Base-by-base conservation (phyloP, 2,888 invertebrate species). In the Resseliella maxima region DNA sequence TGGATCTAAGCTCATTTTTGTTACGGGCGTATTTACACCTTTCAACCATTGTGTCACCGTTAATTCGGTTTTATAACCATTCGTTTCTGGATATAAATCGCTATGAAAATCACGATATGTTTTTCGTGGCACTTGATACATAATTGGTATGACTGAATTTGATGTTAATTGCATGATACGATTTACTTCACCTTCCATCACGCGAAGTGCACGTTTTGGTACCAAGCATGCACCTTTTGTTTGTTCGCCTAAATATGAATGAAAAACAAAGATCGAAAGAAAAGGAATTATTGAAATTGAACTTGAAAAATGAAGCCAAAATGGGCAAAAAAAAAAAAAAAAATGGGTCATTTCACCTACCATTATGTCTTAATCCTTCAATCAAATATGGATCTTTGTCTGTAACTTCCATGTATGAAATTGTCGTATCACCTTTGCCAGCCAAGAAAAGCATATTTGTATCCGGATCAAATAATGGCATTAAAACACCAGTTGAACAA, bases 121-220 rank as follows among this genome's bases (percentile, higher is more conserved):
- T 96, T 97, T 97, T 89, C 98, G 92, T 18, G 97, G 97, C 88
- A 98, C 97, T 92, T 98, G 97, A 91, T 98, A 99, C 92, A 97
- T 97, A 88, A 98, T 95, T 27, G 98, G 98, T 89, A 98, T 94
- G 81, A 99, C 96, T 88, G 96, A 94, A 87, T 94, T 94, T 86
- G 97, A 95, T 5, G 97, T 95, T 87, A 99, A 92, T 89, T 98
- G 96, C 86, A 98, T 92, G 85, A 99, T 93, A 88, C 98, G 92
- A 91, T 98, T 97, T 5, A 99, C 98, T 92, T 99, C 99, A 0
- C 98, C 98, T 88, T 97, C 96, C 98, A 99, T 99, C n/a, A 98
- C 97, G 89, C 96, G 95, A 59, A 99, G 92, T 0, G 97, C 97
- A 87, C 97, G 92, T 92, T 99, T 99, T 8, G 98, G 97, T 85